These are phyloP conservation scores for Ginglymostoma cirratum DNA, from an alignment of 2,113 vertebrate genomes.

Conservation along the genomic window DNA sequence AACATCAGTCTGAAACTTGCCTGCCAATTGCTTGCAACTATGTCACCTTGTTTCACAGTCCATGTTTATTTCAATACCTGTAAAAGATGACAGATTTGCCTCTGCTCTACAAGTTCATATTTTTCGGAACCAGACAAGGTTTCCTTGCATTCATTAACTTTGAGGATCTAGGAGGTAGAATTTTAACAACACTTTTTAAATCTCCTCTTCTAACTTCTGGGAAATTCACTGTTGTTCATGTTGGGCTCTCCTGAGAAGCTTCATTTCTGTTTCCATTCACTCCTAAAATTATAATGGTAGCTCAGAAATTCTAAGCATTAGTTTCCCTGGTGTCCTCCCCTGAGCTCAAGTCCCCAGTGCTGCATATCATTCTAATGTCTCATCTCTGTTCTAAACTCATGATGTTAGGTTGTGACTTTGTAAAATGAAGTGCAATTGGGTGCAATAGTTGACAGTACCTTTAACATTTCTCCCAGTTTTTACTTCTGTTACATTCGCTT, in stretches of 20 bases:
- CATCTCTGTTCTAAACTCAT: neutral
- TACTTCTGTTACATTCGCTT: neutral
- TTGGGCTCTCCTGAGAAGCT: no score
- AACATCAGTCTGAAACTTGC: neutral
- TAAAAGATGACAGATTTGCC: neutral
- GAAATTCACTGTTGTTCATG: no score
- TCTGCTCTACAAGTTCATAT: no score
- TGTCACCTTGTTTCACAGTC: neutral
- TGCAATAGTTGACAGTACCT: neutral
- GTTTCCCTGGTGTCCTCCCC: neutral
- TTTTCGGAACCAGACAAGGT: neutral
- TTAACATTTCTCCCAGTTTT: neutral
- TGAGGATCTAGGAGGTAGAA: neutral
- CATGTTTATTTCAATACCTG: neutral
- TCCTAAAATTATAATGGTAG: neutral
- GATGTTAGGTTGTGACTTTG: neutral
- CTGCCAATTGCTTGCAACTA: neutral
- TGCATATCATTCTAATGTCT: neutral
- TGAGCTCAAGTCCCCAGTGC: neutral
- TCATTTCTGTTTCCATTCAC: neutral
- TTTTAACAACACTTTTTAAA: no score
- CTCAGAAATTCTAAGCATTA: neutral
- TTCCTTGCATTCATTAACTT: neutral
- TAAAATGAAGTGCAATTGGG: neutral
- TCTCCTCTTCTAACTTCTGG: no score